Evolutionary conservation across 92 coral and sea anemone species (phyloP).

Genomic region (Zoanthus sociatus): DNA sequence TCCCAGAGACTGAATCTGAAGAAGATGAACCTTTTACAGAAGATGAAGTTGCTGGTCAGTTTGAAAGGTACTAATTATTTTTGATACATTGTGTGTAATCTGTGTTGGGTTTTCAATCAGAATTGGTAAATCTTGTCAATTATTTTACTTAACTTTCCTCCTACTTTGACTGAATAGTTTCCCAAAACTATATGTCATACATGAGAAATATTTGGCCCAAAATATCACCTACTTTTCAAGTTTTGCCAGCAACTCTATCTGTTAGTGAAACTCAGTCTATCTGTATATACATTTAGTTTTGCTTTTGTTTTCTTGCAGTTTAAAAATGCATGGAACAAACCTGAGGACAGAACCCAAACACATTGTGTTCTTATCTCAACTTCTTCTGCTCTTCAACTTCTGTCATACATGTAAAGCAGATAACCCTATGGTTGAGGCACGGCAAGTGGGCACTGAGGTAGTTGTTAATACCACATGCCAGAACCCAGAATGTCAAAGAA

Average conservation of each 20-base stretch:
- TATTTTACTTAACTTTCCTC: no score
- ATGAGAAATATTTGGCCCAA: neutral
- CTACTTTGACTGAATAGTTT: neutral
- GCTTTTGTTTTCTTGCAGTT: constrained; percentile 22
- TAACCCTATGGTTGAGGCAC: constrained; percentile 10
- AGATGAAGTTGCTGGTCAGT: neutral
- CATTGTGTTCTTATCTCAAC: constrained; percentile 30
- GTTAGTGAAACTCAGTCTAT: neutral
- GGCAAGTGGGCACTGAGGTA: constrained; percentile 39
- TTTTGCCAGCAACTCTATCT: neutral
- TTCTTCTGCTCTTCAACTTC: neutral
- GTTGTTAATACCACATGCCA: constrained; percentile 9
- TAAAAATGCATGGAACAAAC: constrained; percentile 16
- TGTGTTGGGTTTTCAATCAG: neutral
- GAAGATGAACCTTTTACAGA: neutral
- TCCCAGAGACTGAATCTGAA: neutral
- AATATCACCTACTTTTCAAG: neutral
- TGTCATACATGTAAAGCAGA: neutral
- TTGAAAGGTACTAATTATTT: neutral
- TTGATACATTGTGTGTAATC: neutral
- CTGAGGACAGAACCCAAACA: constrained; percentile 43
- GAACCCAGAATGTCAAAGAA: constrained; percentile 18
- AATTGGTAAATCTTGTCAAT: no score
- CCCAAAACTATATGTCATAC: neutral
- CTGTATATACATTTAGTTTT: neutral